phyloP scores from a whole-genome alignment of 2,797 vertebrate species.

The Podarcis siculus region DNA sequence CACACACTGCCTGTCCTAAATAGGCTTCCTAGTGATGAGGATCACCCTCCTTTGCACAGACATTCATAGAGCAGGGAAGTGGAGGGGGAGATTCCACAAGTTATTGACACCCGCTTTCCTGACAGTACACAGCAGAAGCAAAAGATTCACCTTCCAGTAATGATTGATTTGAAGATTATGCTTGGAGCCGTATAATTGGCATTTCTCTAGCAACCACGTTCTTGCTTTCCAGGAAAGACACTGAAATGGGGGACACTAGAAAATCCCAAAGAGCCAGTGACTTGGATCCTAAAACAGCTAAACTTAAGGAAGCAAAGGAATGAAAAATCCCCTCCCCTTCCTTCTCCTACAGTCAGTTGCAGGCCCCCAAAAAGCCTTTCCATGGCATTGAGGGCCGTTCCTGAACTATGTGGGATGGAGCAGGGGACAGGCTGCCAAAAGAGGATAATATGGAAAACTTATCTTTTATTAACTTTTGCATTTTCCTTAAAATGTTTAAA shows the following conservation, averaged over 20 bases:
- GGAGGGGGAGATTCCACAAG: neutral
- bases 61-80: constrained; percentile 16
- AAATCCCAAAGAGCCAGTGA: constrained; percentile 31
- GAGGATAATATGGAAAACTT: neutral
- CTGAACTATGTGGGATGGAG: neutral
- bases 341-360: no score
- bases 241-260: constrained; percentile 11
- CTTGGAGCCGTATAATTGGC: neutral
- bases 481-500: no score
- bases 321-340: neutral
- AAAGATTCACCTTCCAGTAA: constrained; percentile 30
- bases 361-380: neutral
- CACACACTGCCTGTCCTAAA: constrained; percentile 43
- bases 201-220: constrained; percentile 6
- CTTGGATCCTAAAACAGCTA: neutral
- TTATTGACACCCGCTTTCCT: constrained; percentile 26
- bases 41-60: constrained; percentile 16
- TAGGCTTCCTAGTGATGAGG: constrained; percentile 22
- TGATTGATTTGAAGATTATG: constrained; percentile 10
- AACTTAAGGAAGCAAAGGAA: neutral
- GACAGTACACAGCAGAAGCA: constrained; percentile 4
- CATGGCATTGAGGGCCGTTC: neutral
- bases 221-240: constrained; percentile 42
- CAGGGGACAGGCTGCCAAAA: neutral
- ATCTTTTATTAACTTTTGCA: neutral